These are phyloP conservation scores for Lineus longissimus DNA, from an alignment of 1,140 invertebrate species.

Conservation along the genomic window DNA sequence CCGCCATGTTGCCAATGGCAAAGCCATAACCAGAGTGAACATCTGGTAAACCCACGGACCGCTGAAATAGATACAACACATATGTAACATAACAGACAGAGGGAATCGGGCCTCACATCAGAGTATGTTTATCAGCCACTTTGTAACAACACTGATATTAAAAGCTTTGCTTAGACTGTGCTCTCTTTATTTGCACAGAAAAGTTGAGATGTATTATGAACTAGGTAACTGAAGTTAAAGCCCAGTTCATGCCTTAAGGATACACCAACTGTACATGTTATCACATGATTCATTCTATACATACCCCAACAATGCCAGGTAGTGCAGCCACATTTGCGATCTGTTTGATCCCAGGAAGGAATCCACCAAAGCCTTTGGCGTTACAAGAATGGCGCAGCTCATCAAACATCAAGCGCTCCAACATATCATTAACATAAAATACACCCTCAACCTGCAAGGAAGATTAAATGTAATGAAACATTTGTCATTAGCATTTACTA, in stretches of 20 bases:
- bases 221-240: too few relatives aligned
- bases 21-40: conserved; percentile 99
- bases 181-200: too few relatives aligned
- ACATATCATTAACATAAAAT: conserved; percentile 91
- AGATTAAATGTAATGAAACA: conserved; percentile 4
- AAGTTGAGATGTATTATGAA: too few relatives aligned
- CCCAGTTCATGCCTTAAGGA: too few relatives aligned
- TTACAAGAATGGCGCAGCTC: conserved; percentile 84
- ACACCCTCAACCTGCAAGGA: conserved; percentile 83
- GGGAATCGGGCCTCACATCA: too few relatives aligned
- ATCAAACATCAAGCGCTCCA: conserved; percentile 97
- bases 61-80: conserved; percentile 30
- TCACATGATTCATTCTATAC: too few relatives aligned
- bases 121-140: too few relatives aligned
- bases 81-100: too few relatives aligned
- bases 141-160: too few relatives aligned
- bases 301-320: conserved; percentile 88
- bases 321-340: conserved; percentile 99
- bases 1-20: conserved; percentile 99
- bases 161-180: too few relatives aligned
- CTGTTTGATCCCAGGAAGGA: conserved; percentile 97
- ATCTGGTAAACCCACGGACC: conserved; percentile 85
- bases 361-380: conserved; percentile 69
- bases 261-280: too few relatives aligned
- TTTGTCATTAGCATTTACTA: neutral